A percentile compares a stretch with the other conserved stretches of the same genome.
Evolutionary conservation across 2,888 invertebrate genomes (phyloP).

Genomic region (Athetis lepigone): DNA sequence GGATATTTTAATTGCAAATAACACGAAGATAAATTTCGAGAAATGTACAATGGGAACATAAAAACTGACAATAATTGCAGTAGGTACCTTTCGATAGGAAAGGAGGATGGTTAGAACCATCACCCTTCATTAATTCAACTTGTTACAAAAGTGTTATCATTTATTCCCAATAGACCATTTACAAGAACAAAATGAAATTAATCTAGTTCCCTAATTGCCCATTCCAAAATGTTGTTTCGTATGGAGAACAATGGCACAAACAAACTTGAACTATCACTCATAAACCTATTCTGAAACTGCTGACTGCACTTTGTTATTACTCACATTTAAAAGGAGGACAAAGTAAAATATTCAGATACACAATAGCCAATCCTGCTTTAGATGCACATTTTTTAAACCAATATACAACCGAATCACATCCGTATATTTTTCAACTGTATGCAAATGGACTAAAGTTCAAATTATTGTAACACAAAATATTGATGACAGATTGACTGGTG

Average conservation of each 20-base stretch:
- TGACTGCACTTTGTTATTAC: slow-evolving; percentile 3
- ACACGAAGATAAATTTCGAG: background rate
- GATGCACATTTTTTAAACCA: slow-evolving; percentile 28
- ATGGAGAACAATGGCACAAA: no score
- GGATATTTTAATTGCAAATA: background rate
- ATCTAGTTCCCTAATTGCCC: no score
- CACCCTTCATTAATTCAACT: no score
- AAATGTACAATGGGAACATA: background rate
- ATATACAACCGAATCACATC: no score
- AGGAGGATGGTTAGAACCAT: no score
- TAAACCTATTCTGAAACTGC: background rate
- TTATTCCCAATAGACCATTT: no score
- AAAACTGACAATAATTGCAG: background rate
- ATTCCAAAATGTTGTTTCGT: no score
- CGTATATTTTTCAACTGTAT: slow-evolving; percentile 23
- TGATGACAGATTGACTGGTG: slow-evolving; percentile 59
- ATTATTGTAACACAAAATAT: slow-evolving; percentile 19
- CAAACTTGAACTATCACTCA: no score
- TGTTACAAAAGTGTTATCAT: no score
- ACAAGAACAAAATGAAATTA: no score
- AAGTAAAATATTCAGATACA: background rate
- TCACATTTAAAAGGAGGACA: no score
- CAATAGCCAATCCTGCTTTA: background rate
- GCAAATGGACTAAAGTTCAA: slow-evolving; percentile 10
- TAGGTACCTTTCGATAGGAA: no score